Evolutionary conservation across 2,888 invertebrate genomes (phyloP), one percentile per base, ranked within the genome.

Genomic region (Elysia crispata): DNA sequence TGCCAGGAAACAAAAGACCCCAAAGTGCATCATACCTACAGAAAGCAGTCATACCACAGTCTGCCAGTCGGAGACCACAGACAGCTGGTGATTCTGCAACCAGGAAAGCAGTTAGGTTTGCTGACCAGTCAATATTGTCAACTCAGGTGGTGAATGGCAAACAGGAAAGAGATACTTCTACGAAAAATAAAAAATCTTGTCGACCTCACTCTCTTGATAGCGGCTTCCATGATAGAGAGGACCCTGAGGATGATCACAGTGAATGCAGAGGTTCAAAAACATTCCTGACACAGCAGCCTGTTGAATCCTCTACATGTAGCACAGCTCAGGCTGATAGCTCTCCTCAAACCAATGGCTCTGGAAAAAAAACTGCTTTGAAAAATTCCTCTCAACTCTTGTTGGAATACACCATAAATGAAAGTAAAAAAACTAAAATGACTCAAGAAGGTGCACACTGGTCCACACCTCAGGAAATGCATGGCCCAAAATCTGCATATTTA

Each of bases 21-120:
- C 77, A 69, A 50, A 77, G 67, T 23, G 67, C 77, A 1, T 23
- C 49, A n/a, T 67, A 50, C 57, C 67, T 28, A 1, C 77, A 77
- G 31, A 69, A 77, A 64, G 1, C 33, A 28, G n/a, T 31, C 20
- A 30, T 20, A 31, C 6, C 13, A 3, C 25, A 13, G n/a, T 13
- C 60, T 1, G 1, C 11, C 20, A 74, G 62, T 31, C 74, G 25
- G 1, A 49, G 77, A 31, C 77, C 77, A n/a, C 67, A 69, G 62
- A 77, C 77, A 6, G 69, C 77, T 8, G 77, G 30, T 13, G 77
- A 77, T 28, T 20, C 30, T 1, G 11, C 33, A 8, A 15, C 41
- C 15, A 64, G 50, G 41, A 76, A 76, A 49, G 64, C 77, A 54
- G 77, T 77, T 6, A 41, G 77, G 49, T 77, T 77, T 77, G 77